A percentile compares a stretch with the other conserved stretches of the same genome.
Conservation (phyloP, 2,888 invertebrate genomes). For the Peribatodes rhomboidaria region DNA sequence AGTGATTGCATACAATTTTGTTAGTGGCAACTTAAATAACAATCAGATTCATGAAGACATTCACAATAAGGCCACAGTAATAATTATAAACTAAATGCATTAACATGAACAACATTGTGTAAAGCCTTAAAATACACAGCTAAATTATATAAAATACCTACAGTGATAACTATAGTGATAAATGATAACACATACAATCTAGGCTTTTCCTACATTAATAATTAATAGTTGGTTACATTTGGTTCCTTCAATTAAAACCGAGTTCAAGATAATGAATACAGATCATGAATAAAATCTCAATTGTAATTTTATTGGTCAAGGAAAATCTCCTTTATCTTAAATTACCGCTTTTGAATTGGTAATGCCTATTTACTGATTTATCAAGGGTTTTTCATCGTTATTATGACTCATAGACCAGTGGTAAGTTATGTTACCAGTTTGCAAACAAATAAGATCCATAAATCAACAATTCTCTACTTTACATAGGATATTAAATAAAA, state of each 20-base stretch:
- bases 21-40: neutral
- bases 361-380: neutral
- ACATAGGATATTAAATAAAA: conserved; percentile 7
- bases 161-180: neutral
- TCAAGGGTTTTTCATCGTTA: neutral
- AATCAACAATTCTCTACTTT: neutral
- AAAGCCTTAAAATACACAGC: neutral
- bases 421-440: neutral
- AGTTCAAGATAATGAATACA: neutral
- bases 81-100: neutral
- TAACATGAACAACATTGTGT: neutral
- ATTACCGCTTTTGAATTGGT: neutral
- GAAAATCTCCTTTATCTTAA: neutral
- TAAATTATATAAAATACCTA: conserved; percentile 5
- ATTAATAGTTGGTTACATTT: conserved; percentile 13
- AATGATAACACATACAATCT: conserved; percentile 2
- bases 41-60: neutral
- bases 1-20: too few relatives aligned
- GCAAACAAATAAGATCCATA: neutral
- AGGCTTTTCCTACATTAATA: neutral
- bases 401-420: neutral
- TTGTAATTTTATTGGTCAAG: neutral
- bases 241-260: neutral
- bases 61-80: neutral
- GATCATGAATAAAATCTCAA: neutral